Evolutionary conservation across 2,888 invertebrate genomes (phyloP).

Genomic region (Drepana falcataria): DNA sequence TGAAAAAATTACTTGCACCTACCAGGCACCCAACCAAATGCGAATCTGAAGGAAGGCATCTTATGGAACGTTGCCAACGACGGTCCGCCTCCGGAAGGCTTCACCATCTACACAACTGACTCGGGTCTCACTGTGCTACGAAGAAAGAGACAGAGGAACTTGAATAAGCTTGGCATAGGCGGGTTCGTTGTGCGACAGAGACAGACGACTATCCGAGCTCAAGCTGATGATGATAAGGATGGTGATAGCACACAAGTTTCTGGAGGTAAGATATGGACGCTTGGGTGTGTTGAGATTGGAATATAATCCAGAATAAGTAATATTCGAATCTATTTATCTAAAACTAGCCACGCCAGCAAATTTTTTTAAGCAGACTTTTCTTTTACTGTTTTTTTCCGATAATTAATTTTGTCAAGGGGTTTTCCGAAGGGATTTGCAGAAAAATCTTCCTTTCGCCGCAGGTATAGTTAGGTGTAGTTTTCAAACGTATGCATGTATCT

Average conservation of each 20-base stretch:
- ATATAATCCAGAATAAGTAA: no score
- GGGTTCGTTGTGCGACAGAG: constrained; percentile 91
- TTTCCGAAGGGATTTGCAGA: no score
- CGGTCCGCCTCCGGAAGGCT: constrained; percentile 90
- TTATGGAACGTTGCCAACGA: constrained; percentile 86
- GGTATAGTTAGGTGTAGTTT: no score
- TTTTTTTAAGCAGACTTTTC: no score
- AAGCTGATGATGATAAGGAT: constrained; percentile 57
- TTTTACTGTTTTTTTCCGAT: no score
- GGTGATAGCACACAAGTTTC: constrained; percentile 51
- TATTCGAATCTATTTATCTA: no score
- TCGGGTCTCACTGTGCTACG: constrained; percentile 88
- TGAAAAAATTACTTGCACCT: neutral
- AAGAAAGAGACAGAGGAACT: constrained; percentile 90
- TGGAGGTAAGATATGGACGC: constrained; percentile 38
- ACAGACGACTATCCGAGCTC: constrained; percentile 54
- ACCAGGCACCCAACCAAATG: constrained; percentile 35
- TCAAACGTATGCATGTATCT: no score
- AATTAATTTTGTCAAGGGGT: no score
- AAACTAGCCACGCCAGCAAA: no score
- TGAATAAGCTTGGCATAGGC: constrained; percentile 92
- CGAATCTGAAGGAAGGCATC: constrained; percentile 88
- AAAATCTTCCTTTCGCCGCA: no score
- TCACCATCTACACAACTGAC: constrained; percentile 88
- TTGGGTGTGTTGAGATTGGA: no score